Evolutionary conservation across 2,113 vertebrate species (phyloP).

Genomic region (Parotia lawesii): DNA sequence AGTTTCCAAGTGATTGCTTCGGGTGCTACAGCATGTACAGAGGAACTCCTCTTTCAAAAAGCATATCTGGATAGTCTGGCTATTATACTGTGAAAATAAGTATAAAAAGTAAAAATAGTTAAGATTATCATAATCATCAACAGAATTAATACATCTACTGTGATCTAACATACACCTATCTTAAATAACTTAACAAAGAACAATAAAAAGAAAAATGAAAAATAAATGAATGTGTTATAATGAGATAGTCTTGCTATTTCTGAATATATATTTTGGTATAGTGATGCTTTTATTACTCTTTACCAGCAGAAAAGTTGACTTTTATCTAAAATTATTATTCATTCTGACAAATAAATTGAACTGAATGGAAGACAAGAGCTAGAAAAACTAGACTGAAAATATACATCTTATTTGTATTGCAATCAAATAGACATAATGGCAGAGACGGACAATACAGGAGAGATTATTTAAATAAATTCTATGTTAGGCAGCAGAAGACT

Average conservation of each 20-base stretch:
- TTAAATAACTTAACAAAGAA: not conserved
- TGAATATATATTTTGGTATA: not conserved
- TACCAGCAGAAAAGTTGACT: not conserved
- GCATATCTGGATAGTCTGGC: not conserved
- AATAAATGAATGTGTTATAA: not conserved
- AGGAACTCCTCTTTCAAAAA: not conserved
- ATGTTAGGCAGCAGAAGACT: not conserved
- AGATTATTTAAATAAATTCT: constrained; percentile 18
- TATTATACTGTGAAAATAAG: not conserved
- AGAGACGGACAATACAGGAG: not conserved
- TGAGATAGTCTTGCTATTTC: not conserved
- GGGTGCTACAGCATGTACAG: not conserved
- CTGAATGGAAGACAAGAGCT: not conserved
- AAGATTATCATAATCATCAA: not conserved
- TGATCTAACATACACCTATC: not conserved
- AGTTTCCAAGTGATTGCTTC: not conserved
- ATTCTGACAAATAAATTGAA: not conserved
- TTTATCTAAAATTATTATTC: not conserved
- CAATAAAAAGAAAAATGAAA: not conserved
- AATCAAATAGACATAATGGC: not conserved
- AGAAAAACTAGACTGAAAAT: not conserved
- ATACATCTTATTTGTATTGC: not conserved
- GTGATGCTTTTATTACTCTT: not conserved
- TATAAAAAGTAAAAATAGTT: not conserved
- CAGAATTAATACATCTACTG: not conserved